These are phyloP conservation scores for Pristionchus exspectatus DNA, from an alignment of 2,888 invertebrate species.

Conservation along the genomic window DNA sequence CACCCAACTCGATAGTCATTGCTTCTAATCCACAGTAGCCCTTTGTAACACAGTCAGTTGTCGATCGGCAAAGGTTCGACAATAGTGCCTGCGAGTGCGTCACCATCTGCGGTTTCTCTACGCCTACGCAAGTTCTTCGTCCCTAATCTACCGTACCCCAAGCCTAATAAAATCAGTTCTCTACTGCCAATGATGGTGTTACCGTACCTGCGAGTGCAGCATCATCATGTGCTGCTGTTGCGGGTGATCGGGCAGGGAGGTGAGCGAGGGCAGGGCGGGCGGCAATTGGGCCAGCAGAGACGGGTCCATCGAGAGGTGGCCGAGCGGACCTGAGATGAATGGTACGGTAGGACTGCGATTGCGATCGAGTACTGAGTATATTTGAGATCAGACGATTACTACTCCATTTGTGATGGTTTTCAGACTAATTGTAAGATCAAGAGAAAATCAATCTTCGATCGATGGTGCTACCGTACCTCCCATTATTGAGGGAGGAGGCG, in stretches of 20 bases:
- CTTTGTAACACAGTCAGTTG: no score
- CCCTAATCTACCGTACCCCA: not conserved
- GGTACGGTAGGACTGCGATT: not conserved
- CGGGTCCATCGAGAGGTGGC: slow-evolving; percentile 18
- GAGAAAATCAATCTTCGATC: slow-evolving; percentile 12
- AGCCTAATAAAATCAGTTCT: not conserved
- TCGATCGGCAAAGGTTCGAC: no score
- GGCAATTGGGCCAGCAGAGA: not conserved
- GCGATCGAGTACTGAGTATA: not conserved
- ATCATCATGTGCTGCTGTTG: slow-evolving; percentile 13
- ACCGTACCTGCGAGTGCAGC: slow-evolving; percentile 42
- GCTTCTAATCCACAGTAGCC: no score
- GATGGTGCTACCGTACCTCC: not conserved
- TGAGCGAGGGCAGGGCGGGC: slow-evolving; percentile 19
- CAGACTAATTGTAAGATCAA: no score
- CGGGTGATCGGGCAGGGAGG: slow-evolving; percentile 31
- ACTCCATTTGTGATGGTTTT: no score
- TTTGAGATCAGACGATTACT: no score
- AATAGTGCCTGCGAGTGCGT: no score
- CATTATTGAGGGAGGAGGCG: not conserved
- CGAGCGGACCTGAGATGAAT: not conserved
- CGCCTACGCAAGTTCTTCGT: no score
- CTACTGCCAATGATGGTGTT: not conserved
- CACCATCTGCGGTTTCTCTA: no score
- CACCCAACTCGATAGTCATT: not conserved